Percentiles rank a stretch among this genome's conserved stretches.
Conservation (phyloP, 2,888 invertebrate species). For the Cyrtodaria siliqua region DNA sequence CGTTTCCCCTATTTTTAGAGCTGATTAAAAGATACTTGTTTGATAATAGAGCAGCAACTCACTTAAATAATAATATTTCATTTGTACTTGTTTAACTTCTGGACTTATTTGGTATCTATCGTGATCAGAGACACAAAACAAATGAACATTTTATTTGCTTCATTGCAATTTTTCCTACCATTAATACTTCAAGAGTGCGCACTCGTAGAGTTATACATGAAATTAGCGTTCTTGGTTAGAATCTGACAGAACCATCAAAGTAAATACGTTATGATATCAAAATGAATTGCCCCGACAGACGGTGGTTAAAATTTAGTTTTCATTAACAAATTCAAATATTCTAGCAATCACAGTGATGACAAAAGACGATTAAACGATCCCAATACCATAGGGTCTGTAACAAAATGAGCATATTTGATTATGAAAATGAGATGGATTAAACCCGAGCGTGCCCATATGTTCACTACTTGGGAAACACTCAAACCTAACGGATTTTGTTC, state of each 20-base stretch:
- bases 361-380: slow-evolving; percentile 59
- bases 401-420: slow-evolving; percentile 66
- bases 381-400: slow-evolving; percentile 49
- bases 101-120: too few relatives aligned
- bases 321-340: slow-evolving; percentile 68
- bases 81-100: too few relatives aligned
- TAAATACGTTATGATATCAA: slow-evolving; percentile 56
- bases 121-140: too few relatives aligned
- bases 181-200: too few relatives aligned
- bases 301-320: slow-evolving; percentile 63
- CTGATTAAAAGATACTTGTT: too few relatives aligned
- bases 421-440: slow-evolving; percentile 64
- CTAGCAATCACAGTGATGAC: slow-evolving; percentile 56
- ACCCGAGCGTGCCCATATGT: slow-evolving; percentile 57
- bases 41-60: too few relatives aligned
- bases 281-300: slow-evolving; percentile 61
- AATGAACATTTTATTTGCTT: too few relatives aligned
- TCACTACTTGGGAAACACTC: slow-evolving; percentile 21
- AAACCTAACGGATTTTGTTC: slow-evolving; percentile 1
- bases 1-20: too few relatives aligned
- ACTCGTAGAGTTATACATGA: neutral
- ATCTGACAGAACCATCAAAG: slow-evolving; percentile 32
- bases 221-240: slow-evolving; percentile 31
- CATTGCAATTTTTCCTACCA: too few relatives aligned
- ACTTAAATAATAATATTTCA: too few relatives aligned